These are phyloP conservation scores for Cantharis rufa DNA, from an alignment of 2,888 invertebrate genomes.

Conservation along the genomic window DNA sequence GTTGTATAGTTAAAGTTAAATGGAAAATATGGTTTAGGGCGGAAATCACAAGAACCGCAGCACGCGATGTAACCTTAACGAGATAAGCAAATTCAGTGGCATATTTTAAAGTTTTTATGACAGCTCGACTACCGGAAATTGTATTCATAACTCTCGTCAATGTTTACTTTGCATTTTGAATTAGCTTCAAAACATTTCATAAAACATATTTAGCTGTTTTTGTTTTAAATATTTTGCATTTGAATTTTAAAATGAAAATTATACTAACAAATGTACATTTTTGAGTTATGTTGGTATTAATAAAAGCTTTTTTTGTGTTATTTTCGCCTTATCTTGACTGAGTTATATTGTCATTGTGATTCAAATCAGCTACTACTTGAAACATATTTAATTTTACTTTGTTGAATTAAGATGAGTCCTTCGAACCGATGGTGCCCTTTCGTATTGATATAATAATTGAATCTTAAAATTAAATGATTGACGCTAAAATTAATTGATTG, in stretches of 20 bases:
- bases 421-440: background rate
- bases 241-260: slow-evolving; percentile 34
- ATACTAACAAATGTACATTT: slow-evolving; percentile 38
- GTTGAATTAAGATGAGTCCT: slow-evolving; percentile 10
- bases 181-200: slow-evolving; percentile 27
- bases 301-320: slow-evolving; percentile 30
- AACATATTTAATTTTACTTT: slow-evolving; percentile 20
- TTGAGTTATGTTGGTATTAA: slow-evolving; percentile 35
- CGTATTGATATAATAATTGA: background rate
- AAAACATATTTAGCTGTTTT: slow-evolving; percentile 30
- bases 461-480: slow-evolving; percentile 35
- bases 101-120: slow-evolving; percentile 31
- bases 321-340: slow-evolving; percentile 30
- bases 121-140: slow-evolving; percentile 32
- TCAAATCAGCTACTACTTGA: slow-evolving; percentile 22
- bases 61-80: slow-evolving; percentile 28
- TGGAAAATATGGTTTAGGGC: slow-evolving; percentile 24
- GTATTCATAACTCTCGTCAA: slow-evolving; percentile 36
- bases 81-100: slow-evolving; percentile 24
- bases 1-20: slow-evolving; percentile 2
- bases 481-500: slow-evolving; percentile 36
- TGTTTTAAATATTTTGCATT: slow-evolving; percentile 29
- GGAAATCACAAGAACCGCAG: slow-evolving; percentile 32
- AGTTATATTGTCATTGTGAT: slow-evolving; percentile 34
- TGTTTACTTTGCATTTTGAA: slow-evolving; percentile 27